Percentiles rank a stretch among this genome's conserved stretches.
These are phyloP conservation scores for Craseonycteris thonglongyai DNA, from an alignment of 2,113 vertebrate species.

Conservation along the genomic window DNA sequence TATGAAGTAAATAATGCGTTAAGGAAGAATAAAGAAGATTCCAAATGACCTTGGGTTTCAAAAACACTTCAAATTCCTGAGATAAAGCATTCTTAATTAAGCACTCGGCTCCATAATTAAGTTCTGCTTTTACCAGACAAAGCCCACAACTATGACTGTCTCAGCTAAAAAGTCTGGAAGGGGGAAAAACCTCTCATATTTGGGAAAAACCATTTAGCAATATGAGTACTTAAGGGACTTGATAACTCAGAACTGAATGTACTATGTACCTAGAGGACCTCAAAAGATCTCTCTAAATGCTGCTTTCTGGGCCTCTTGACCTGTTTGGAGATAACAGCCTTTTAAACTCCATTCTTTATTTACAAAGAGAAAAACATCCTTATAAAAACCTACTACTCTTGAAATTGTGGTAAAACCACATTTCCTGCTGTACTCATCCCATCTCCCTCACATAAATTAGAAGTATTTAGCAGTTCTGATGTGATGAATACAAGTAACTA, in stretches of 20 bases:
- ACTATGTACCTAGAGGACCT: background rate
- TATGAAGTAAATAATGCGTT: background rate
- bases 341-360: constrained; percentile 25
- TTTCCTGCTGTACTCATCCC: background rate
- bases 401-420: background rate
- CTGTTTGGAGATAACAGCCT: background rate
- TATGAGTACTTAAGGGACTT: background rate
- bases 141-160: background rate
- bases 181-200: background rate
- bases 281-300: background rate
- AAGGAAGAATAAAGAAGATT: constrained; percentile 11
- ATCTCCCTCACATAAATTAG: background rate
- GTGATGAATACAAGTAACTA: constrained; percentile 1
- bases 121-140: constrained; percentile 38
- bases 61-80: background rate
- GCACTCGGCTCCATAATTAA: background rate
- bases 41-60: background rate
- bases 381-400: background rate
- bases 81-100: constrained; percentile 1
- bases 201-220: background rate
- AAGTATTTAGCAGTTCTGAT: constrained; percentile 1
- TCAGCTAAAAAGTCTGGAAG: background rate
- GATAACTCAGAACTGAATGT: background rate
- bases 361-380: constrained; percentile 2
- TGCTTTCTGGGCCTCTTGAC: background rate